Conservation (phyloP, 1,140 invertebrate species). For the Anadara kagoshimensis region DNA sequence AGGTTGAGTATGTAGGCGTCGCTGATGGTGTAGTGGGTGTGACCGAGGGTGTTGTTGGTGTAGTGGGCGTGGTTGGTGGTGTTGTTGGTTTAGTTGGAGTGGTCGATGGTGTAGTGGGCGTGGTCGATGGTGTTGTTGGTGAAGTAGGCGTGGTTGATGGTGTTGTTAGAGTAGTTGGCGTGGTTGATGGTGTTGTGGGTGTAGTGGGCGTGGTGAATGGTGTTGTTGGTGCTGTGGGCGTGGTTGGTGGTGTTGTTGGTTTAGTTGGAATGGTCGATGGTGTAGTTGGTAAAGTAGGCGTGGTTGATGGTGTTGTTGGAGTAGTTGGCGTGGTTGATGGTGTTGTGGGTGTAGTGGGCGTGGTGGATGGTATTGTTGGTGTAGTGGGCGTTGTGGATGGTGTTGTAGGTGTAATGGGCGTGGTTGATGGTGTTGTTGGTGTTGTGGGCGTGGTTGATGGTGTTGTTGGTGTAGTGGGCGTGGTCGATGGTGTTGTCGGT, state of each 20-base stretch:
- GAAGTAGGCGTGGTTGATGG: not conserved
- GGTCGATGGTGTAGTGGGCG: not conserved
- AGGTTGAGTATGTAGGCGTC: not conserved
- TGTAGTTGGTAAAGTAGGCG: not conserved
- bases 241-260: not conserved
- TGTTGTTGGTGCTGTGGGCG: not conserved
- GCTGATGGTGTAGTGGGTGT: not conserved
- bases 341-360: not conserved
- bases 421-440: not conserved
- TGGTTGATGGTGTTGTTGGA: not conserved
- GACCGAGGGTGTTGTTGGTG: not conserved
- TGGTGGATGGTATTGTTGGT: not conserved
- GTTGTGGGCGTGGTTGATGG: not conserved
- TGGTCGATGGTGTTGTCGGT: not conserved
- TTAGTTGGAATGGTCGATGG: not conserved
- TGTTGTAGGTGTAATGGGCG: not conserved
- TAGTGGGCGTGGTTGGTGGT: not conserved
- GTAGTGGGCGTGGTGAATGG: not conserved
- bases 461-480: not conserved
- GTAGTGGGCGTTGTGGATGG: not conserved
- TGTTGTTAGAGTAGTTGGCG: not conserved
- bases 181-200: not conserved
- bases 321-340: not conserved
- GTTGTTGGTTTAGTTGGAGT: not conserved
- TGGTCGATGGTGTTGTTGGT: not conserved